Conservation (phyloP, 2,113 vertebrate species). For the Callithrix jacchus region DNA sequence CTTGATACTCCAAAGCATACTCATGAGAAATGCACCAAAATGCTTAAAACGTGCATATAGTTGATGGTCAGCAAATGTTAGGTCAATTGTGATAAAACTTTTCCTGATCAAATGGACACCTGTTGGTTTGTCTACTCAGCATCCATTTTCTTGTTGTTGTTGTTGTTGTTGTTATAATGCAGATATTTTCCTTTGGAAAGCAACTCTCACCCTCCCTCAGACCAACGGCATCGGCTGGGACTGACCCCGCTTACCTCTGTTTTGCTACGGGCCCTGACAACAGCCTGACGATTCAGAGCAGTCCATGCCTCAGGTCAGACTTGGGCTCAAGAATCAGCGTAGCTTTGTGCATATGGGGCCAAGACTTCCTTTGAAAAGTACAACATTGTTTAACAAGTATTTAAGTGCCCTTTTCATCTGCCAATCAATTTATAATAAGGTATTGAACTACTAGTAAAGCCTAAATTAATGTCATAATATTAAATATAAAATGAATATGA, state of each 20-base stretch:
- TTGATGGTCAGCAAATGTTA: background rate
- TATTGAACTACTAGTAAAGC: background rate
- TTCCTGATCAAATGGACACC: background rate
- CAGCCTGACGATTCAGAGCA: background rate
- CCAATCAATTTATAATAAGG: background rate
- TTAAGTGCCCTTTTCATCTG: background rate
- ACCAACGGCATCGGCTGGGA: background rate
- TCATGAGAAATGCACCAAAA: background rate
- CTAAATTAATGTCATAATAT: background rate
- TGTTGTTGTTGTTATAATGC: background rate
- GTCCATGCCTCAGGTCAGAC: no score
- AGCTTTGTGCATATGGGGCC: background rate
- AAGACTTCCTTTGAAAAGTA: background rate
- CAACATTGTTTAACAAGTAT: fast-evolving
- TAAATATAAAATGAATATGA: background rate
- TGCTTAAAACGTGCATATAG: background rate
- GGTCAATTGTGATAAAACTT: background rate
- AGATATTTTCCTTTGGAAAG: background rate
- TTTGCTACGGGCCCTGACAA: fast-evolving
- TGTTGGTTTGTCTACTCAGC: background rate
- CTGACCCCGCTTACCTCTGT: no score
- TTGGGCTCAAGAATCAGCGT: background rate
- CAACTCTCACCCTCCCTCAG: background rate
- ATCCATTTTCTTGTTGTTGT: no score
- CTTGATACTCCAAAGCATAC: background rate